These are phyloP conservation scores for Holotrichia oblita DNA, from an alignment of 1,140 invertebrate genomes.

Conservation along the genomic window DNA sequence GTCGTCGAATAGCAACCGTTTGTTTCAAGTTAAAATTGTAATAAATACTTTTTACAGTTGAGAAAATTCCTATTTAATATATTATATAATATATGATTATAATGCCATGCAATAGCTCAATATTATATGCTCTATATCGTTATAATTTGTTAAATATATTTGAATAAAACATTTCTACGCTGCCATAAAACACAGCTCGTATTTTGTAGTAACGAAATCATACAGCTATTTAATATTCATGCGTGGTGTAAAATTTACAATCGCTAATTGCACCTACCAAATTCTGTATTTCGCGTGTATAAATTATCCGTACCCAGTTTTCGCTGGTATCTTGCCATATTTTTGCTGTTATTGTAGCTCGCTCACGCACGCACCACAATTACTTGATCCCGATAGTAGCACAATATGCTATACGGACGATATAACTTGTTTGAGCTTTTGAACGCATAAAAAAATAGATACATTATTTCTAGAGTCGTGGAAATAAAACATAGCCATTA, in stretches of 20 bases:
- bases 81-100: too few relatives aligned
- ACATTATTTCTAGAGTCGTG: not conserved
- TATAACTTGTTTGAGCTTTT: not conserved
- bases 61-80: too few relatives aligned
- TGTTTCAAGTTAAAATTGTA: too few relatives aligned
- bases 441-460: not conserved
- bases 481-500: constrained; percentile 8
- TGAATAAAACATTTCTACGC: too few relatives aligned
- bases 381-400: not conserved
- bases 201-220: too few relatives aligned
- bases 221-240: not conserved
- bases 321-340: not conserved
- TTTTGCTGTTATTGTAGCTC: not conserved
- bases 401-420: not conserved
- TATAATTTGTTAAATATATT: too few relatives aligned
- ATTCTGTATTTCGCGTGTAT: constrained; percentile 5
- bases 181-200: too few relatives aligned
- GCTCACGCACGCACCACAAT: not conserved
- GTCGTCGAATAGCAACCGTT: too few relatives aligned
- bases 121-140: too few relatives aligned
- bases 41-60: too few relatives aligned
- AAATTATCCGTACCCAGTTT: not conserved
- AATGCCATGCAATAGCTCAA: too few relatives aligned
- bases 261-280: constrained; percentile 12
- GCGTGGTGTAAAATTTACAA: not conserved